Evolutionary conservation across 2,888 invertebrate species (phyloP).

Genomic region (Andrena flavipes): DNA sequence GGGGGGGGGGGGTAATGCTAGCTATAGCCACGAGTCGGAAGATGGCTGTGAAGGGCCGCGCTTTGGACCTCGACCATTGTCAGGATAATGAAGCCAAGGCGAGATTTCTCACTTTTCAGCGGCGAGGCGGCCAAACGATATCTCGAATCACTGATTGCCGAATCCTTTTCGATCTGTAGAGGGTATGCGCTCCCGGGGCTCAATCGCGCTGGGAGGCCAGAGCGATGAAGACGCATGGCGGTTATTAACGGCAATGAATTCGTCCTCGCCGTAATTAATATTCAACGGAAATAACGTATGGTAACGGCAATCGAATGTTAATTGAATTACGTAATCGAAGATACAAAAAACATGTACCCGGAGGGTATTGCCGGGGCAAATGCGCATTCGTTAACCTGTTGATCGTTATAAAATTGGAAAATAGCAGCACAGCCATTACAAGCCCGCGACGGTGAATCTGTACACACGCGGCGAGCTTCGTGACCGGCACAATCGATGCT

Average conservation of each 20-base stretch:
- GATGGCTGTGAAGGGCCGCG: constrained; percentile 50
- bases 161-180: constrained; percentile 51
- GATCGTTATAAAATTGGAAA: constrained; percentile 57
- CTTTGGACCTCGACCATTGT: constrained; percentile 75
- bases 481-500: constrained; percentile 26
- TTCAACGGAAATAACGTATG: constrained; percentile 36
- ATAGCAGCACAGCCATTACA: background rate
- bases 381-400: constrained; percentile 49
- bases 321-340: constrained; percentile 12
- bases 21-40: constrained; percentile 36
- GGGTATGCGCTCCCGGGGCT: background rate
- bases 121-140: constrained; percentile 64
- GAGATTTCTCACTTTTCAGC: constrained; percentile 77
- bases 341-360: background rate
- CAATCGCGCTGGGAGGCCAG: constrained; percentile 5
- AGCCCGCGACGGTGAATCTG: constrained; percentile 1
- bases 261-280: constrained; percentile 30
- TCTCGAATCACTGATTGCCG: constrained; percentile 69
- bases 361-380: constrained; percentile 24
- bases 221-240: background rate
- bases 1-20: constrained; percentile 6
- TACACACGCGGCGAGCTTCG: background rate
- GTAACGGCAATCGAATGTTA: constrained; percentile 41
- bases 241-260: constrained; percentile 10
- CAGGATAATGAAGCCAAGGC: constrained; percentile 79